Conservation (phyloP, 2,888 invertebrate genomes). For the Drosophila borborema region DNA sequence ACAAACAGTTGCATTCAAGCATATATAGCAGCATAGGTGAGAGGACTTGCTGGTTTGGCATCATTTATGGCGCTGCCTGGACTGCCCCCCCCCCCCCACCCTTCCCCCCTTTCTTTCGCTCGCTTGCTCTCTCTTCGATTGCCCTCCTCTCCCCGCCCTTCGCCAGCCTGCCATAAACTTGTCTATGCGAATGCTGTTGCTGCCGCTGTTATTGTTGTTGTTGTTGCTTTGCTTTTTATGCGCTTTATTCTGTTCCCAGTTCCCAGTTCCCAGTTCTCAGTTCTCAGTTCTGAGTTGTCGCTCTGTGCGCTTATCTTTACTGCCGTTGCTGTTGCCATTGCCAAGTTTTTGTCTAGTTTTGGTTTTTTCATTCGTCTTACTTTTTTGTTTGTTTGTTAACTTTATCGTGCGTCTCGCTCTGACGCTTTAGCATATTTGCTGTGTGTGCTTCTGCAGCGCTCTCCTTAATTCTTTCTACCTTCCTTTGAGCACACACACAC, state of each 20-base stretch:
- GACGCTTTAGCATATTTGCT: constrained; percentile 1
- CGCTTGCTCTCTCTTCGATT: constrained; percentile 1
- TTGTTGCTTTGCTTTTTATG: constrained; percentile 38
- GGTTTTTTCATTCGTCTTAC: constrained; percentile 7
- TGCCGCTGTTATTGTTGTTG: constrained; percentile 10
- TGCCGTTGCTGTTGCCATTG: constrained; percentile 54
- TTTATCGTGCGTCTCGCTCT: constrained; percentile 33
- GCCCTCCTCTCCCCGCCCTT: neutral
- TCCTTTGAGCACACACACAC: constrained; percentile 50
- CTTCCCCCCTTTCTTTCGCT: too few relatives aligned
- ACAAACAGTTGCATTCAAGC: neutral
- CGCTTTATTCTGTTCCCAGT: constrained; percentile 39
- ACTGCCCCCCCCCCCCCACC: neutral
- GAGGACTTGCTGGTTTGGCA: constrained; percentile 53
- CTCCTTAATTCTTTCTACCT: constrained; percentile 7
- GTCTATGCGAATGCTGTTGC: constrained; percentile 57
- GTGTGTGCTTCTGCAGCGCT: constrained; percentile 9
- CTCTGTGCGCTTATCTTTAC: constrained; percentile 59
- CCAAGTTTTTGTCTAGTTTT: constrained; percentile 77
- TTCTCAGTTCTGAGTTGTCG: constrained; percentile 29
- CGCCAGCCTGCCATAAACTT: constrained; percentile 61
- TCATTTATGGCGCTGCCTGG: constrained; percentile 48
- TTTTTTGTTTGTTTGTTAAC: constrained; percentile 3
- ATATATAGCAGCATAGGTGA: constrained; percentile 30
- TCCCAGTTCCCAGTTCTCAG: constrained; percentile 24